Evolutionary conservation across 2,888 invertebrate species (phyloP), one percentile per base, ranked within the genome.

Genomic region (Euproctis similis): DNA sequence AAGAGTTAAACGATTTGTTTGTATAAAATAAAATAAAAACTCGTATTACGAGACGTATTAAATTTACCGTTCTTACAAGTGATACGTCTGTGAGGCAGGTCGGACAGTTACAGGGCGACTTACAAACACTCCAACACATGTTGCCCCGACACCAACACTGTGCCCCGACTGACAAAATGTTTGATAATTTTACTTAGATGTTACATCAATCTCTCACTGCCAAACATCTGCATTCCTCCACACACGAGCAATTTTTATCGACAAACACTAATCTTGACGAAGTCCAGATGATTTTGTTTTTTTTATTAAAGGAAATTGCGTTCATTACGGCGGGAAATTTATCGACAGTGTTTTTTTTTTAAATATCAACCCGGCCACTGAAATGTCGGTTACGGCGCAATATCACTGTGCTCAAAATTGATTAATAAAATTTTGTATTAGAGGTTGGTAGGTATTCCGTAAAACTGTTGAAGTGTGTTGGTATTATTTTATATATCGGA

Each of bases 241-340:
- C n/a, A n/a, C n/a, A n/a, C n/a, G n/a, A 46, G 49, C 28, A 31
- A 42, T 36, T 30, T 47, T 46, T 47, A 42, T 45, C 25, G 46
- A 33, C n/a, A n/a, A n/a, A n/a, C n/a, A n/a, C n/a, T n/a, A n/a
- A 30, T 12, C 19, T 12, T 31, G 21, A 45, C 42, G 17, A 33
- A 46, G 9, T 12, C 42, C 42, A 34, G 37, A 39, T 39, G 41
- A 45, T 37, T 42, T 37, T 37, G 26, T 38, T 46, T 34, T 33
- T 47, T 47, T 46, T 48, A 47, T 45, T 31, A 33, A 31, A 34
- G 49, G 39, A 48, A 39, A 28, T 48, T 6, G 14, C 14, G 14
- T 4, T 14, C 14, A 6, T 14, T 14, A 4, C n/a, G n/a, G n/a
- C n/a, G n/a, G n/a, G n/a, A n/a, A 14, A 14, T 4, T 4, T 6